Percentiles rank a stretch among this genome's conserved stretches.
Evolutionary conservation across 1,140 invertebrate genomes (phyloP).

Genomic region (Drosophila neocordata): DNA sequence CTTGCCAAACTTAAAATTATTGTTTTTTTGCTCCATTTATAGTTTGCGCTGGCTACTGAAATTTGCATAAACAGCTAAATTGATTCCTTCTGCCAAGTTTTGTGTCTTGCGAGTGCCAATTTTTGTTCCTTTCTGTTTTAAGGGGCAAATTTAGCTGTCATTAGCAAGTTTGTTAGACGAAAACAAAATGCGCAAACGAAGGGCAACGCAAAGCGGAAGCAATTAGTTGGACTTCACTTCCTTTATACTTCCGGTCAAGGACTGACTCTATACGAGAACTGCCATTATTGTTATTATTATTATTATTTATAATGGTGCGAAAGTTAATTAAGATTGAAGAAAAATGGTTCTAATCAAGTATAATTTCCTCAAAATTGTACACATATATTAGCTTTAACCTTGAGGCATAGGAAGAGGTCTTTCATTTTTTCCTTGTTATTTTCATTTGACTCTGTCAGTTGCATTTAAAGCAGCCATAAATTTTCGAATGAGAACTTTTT

Average conservation of each 20-base stretch:
- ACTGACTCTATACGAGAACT: conserved; percentile 15
- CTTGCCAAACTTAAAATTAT: conserved; percentile 36
- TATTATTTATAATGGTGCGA: conserved; percentile 44
- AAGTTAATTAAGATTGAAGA: conserved; percentile 48
- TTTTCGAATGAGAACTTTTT: conserved; percentile 26
- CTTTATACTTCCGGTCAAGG: conserved; percentile 41
- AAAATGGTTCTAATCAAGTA: conserved; percentile 49
- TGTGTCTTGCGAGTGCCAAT: conserved; percentile 27
- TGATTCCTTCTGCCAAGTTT: conserved; percentile 36
- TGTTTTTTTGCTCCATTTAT: conserved; percentile 12
- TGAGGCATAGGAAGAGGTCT: neutral
- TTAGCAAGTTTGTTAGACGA: conserved; percentile 14
- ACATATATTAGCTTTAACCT: conserved; percentile 26
- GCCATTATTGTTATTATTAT: conserved; percentile 54
- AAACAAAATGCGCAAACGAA: conserved; percentile 10
- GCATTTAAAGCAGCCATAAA: conserved; percentile 29
- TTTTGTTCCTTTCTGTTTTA: neutral
- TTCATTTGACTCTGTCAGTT: conserved; percentile 14
- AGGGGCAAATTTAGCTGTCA: conserved; percentile 16
- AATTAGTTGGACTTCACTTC: conserved; percentile 54
- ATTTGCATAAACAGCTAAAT: conserved; percentile 57
- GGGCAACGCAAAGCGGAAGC: conserved; percentile 45
- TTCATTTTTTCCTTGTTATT: neutral
- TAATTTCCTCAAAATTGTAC: conserved; percentile 39
- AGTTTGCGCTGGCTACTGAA: conserved; percentile 13